Percentiles rank a stretch among this genome's conserved stretches.
Conservation (phyloP, 2,888 invertebrate species). For the Marasmarcha lunaedactyla region DNA sequence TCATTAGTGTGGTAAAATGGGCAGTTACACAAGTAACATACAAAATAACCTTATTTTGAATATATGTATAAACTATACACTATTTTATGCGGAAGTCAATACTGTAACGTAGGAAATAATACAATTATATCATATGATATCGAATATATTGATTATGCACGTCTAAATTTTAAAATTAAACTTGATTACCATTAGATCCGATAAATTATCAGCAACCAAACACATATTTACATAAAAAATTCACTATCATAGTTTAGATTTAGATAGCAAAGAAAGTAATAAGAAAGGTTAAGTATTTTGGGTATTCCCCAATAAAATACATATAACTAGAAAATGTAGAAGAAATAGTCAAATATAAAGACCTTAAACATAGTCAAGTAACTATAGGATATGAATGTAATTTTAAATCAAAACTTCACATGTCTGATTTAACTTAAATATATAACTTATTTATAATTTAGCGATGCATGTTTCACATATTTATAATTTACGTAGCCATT, state of each 20-base stretch:
- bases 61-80: constrained; percentile 19
- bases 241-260: background rate
- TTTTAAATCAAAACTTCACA: too few species aligned
- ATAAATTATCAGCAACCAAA: background rate
- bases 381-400: too few species aligned
- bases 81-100: constrained; percentile 60
- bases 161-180: constrained; percentile 12
- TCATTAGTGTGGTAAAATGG: constrained; percentile 55
- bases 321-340: too few species aligned
- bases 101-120: constrained; percentile 59
- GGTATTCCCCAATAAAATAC: too few species aligned
- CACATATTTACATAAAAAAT: background rate
- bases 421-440: background rate
- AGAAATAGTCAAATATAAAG: background rate
- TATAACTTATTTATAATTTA: constrained; percentile 25
- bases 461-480: constrained; percentile 21
- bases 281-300: too few species aligned
- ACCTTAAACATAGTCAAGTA: too few species aligned
- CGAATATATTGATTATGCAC: constrained; percentile 43
- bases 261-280: too few species aligned
- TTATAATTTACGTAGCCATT: constrained; percentile 20
- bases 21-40: constrained; percentile 53
- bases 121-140: constrained; percentile 15
- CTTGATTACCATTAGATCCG: background rate
- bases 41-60: constrained; percentile 60